Evolutionary conservation across 2,888 invertebrate species (phyloP).

Genomic region (Cephus rjabovi): DNA sequence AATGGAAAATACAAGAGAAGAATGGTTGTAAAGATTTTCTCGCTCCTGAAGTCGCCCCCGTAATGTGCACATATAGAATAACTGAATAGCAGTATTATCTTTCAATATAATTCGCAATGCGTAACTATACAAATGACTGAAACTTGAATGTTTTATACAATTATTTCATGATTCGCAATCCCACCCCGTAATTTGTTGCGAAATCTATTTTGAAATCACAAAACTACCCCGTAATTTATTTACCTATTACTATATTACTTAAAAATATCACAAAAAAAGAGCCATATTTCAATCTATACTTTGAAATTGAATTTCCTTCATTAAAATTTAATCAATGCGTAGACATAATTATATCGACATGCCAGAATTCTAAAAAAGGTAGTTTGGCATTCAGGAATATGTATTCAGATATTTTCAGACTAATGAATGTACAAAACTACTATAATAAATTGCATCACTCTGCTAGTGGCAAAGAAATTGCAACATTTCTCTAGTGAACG

Average conservation of each 20-base stretch:
- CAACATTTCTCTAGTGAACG: neutral
- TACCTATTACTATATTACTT: neutral
- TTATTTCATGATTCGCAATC: neutral
- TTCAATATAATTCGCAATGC: no score
- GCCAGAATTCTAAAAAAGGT: neutral
- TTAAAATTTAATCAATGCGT: neutral
- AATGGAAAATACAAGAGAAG: no score
- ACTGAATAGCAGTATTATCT: no score
- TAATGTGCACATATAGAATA: no score
- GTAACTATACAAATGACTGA: no score
- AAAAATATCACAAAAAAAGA: neutral
- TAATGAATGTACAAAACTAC: neutral
- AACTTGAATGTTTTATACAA: no score
- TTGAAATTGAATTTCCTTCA: neutral
- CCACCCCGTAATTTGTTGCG: neutral
- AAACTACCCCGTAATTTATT: no score
- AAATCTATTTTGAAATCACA: no score
- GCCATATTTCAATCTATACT: neutral
- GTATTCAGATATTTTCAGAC: no score
- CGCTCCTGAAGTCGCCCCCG: no score
- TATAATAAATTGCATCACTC: neutral
- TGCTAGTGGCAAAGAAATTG: neutral
- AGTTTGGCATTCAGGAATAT: neutral
- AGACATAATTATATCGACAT: neutral
- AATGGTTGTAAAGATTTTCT: no score